phyloP scores from a whole-genome alignment of 2,888 invertebrate species.

The Morpho deidamia region DNA sequence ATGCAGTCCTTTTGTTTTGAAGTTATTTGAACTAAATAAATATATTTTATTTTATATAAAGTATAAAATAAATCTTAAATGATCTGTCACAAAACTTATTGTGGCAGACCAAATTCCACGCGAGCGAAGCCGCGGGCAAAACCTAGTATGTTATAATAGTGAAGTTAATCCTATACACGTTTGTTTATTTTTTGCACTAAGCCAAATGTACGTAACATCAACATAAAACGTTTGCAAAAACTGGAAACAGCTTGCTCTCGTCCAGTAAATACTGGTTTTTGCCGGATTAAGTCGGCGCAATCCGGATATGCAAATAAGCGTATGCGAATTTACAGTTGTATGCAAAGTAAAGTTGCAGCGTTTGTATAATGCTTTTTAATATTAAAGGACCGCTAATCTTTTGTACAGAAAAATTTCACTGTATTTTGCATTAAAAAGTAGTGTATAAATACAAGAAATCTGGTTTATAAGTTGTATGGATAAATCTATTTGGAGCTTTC shows the following conservation, averaged over 20 bases:
- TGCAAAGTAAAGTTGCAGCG: slow-evolving; percentile 31
- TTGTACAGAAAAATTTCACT: slow-evolving; percentile 4
- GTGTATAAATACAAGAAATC: too few relatives aligned
- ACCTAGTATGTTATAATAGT: too few relatives aligned
- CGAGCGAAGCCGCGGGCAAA: too few relatives aligned
- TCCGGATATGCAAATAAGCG: slow-evolving; percentile 53
- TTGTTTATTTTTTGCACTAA: slow-evolving; percentile 24
- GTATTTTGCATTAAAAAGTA: not conserved
- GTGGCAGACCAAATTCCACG: too few relatives aligned
- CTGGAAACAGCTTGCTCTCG: slow-evolving; percentile 35
- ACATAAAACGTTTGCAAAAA: slow-evolving; percentile 35
- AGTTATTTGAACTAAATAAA: too few relatives aligned
- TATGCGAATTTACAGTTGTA: slow-evolving; percentile 52
- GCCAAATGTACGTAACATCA: slow-evolving; percentile 28
- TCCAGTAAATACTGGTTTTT: slow-evolving; percentile 61
- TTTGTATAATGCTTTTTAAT: slow-evolving; percentile 18
- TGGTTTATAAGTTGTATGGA: too few relatives aligned
- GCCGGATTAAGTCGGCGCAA: slow-evolving; percentile 48
- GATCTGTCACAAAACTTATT: too few relatives aligned
- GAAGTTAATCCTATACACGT: slow-evolving; percentile 20
- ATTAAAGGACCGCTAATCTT: slow-evolving; percentile 17
- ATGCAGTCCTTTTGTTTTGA: too few relatives aligned
- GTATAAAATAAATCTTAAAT: too few relatives aligned
- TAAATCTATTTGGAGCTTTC: too few relatives aligned
- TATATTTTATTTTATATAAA: too few relatives aligned